A percentile compares a stretch with the other conserved stretches of the same genome.
phyloP scores from a whole-genome alignment of 1,140 invertebrate species.

The Macrocentrus cingulum region DNA sequence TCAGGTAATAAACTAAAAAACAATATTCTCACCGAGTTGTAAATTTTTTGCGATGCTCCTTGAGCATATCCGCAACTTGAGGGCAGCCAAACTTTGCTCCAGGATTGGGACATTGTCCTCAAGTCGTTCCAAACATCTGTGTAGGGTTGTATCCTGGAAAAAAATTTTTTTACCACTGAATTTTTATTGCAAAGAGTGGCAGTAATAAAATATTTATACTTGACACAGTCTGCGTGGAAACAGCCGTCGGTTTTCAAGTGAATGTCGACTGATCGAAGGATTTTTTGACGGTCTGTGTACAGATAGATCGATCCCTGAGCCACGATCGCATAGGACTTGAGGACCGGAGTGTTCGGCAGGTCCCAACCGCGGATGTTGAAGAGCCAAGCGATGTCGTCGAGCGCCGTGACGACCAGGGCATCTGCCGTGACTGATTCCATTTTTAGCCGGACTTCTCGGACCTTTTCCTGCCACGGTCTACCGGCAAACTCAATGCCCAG shows the following conservation, averaged over 20 bases:
- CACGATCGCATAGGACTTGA: slow-evolving; percentile 77
- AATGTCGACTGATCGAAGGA: slow-evolving; percentile 57
- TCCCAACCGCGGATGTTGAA: slow-evolving; percentile 93
- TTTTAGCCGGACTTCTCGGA: slow-evolving; percentile 67
- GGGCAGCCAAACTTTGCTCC: slow-evolving; percentile 72
- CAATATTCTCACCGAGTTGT: slow-evolving; percentile 61
- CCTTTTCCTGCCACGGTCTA: slow-evolving; percentile 72
- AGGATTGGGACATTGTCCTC: slow-evolving; percentile 66
- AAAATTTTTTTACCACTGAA: slow-evolving; percentile 7
- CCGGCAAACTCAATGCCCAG: slow-evolving; percentile 65
- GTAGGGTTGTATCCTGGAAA: slow-evolving; percentile 69
- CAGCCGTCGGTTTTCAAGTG: slow-evolving; percentile 67
- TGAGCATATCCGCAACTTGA: slow-evolving; percentile 69
- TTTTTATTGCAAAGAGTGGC: too few relatives aligned
- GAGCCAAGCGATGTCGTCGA: slow-evolving; percentile 93
- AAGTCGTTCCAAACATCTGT: slow-evolving; percentile 71
- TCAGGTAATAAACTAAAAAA: slow-evolving; percentile 1
- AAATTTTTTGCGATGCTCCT: slow-evolving; percentile 78
- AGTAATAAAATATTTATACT: slow-evolving; percentile 55
- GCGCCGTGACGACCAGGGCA: slow-evolving; percentile 80
- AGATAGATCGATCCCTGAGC: slow-evolving; percentile 65
- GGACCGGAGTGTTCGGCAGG: slow-evolving; percentile 83
- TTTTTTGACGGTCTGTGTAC: slow-evolving; percentile 65
- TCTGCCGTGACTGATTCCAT: slow-evolving; percentile 69
- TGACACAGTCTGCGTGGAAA: slow-evolving; percentile 66